These are phyloP conservation scores for Tapirus terrestris DNA, from an alignment of 2,113 vertebrate species.

Conservation along the genomic window DNA sequence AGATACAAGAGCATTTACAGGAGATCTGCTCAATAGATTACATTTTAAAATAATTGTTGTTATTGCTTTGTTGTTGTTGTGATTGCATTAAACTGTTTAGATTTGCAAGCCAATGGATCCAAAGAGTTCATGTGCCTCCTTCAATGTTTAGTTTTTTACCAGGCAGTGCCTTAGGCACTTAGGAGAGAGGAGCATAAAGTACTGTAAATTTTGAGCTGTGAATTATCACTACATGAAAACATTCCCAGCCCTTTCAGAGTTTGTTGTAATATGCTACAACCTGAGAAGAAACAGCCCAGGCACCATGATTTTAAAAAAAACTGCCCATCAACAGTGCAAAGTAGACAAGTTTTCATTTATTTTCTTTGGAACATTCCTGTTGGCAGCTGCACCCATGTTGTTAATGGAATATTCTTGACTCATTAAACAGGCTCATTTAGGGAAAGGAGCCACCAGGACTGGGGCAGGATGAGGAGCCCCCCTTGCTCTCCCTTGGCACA, in stretches of 20 bases:
- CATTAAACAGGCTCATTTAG: constrained; percentile 65
- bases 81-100: background rate
- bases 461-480: background rate
- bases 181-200: background rate
- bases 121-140: background rate
- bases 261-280: constrained; percentile 27
- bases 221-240: constrained; percentile 39
- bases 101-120: background rate
- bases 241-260: constrained; percentile 5
- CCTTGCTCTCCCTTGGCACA: background rate
- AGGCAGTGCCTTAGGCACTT: background rate
- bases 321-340: constrained; percentile 68
- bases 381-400: constrained; percentile 65
- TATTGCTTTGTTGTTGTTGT: background rate
- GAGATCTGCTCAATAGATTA: background rate
- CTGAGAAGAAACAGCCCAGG: constrained; percentile 28
- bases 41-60: constrained; percentile 5
- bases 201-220: background rate
- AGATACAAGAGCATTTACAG: background rate
- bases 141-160: constrained; percentile 13
- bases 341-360: constrained; percentile 77
- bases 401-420: constrained; percentile 80
- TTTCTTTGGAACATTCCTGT: constrained; percentile 71
- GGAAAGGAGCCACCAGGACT: constrained; percentile 22
- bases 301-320: constrained; percentile 33